A percentile compares a stretch with the other conserved stretches of the same genome.
These are phyloP conservation scores for Actenoides hombroni DNA, from an alignment of 2,113 vertebrate genomes.

Conservation along the genomic window DNA sequence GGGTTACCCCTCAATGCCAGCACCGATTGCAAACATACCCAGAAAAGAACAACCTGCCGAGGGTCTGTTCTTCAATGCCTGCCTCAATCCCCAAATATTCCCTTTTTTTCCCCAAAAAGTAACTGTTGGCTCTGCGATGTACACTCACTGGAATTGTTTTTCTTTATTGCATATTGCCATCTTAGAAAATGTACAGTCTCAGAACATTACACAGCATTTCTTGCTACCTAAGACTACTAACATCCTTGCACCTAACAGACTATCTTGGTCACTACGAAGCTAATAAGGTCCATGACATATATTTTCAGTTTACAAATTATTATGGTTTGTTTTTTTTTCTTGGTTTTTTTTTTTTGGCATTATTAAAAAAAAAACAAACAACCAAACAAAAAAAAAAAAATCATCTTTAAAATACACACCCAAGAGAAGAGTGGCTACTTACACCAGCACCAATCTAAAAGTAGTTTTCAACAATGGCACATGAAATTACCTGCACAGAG, in stretches of 20 bases:
- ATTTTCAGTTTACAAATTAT: slow-evolving; percentile 81
- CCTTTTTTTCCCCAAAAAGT: background rate
- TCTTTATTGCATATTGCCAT: slow-evolving; percentile 84
- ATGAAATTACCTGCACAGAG: slow-evolving; percentile 76
- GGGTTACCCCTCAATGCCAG: background rate
- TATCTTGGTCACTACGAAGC: slow-evolving; percentile 74
- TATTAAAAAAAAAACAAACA: slow-evolving; percentile 72
- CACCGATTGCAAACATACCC: background rate
- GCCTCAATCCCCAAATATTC: background rate
- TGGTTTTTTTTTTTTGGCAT: slow-evolving; percentile 76
- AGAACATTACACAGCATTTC: slow-evolving; percentile 76
- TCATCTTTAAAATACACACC: slow-evolving; percentile 75
- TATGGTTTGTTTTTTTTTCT: slow-evolving; percentile 72
- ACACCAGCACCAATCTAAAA: slow-evolving; percentile 82
- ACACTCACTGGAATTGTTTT: slow-evolving; percentile 65
- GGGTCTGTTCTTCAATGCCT: background rate
- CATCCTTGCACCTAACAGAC: slow-evolving; percentile 76
- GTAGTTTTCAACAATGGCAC: slow-evolving; percentile 78
- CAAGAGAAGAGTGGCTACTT: slow-evolving; percentile 78
- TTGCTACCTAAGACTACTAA: slow-evolving; percentile 71
- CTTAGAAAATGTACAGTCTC: slow-evolving; percentile 81
- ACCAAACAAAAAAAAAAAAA: slow-evolving; percentile 49
- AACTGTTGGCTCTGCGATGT: slow-evolving; percentile 21
- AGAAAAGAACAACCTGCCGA: accelerated
- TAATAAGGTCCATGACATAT: slow-evolving; percentile 76